Conservation (phyloP, 1,140 invertebrate genomes). For the Diabrotica undecimpunctata region DNA sequence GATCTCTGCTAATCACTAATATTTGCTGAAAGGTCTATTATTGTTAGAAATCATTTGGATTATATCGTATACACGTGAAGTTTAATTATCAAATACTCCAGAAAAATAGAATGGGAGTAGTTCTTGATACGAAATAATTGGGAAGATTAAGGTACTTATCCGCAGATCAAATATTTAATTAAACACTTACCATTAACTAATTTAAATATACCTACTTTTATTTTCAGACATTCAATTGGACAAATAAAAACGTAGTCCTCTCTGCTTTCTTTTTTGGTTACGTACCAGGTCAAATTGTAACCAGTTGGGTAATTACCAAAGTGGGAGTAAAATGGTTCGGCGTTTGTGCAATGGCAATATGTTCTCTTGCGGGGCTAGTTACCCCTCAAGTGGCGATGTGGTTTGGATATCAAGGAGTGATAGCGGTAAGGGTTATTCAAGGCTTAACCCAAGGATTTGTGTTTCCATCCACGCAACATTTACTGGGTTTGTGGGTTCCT, state of each 20-base stretch:
- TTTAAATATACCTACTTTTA: too few species aligned
- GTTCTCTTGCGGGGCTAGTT: constrained; percentile 52
- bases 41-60: too few species aligned
- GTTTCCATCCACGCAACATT: constrained; percentile 73
- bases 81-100: too few species aligned
- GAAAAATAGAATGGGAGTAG: too few species aligned
- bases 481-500: constrained; percentile 76
- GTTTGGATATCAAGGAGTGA: constrained; percentile 59
- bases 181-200: too few species aligned
- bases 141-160: too few species aligned
- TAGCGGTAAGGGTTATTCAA: constrained; percentile 63
- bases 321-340: constrained; percentile 62
- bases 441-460: constrained; percentile 77
- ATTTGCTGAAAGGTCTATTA: too few species aligned
- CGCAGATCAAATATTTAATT: too few species aligned
- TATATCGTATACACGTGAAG: too few species aligned
- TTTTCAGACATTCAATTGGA: constrained; percentile 47
- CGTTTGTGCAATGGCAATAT: constrained; percentile 53
- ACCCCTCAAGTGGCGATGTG: constrained; percentile 48
- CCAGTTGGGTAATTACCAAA: constrained; percentile 62
- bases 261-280: constrained; percentile 68
- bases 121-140: too few species aligned
- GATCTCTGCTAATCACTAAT: too few species aligned
- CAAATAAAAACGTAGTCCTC: constrained; percentile 53
- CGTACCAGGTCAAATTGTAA: constrained; percentile 58